Conservation (phyloP, 2,113 vertebrate genomes). For the Azemiops feae region DNA sequence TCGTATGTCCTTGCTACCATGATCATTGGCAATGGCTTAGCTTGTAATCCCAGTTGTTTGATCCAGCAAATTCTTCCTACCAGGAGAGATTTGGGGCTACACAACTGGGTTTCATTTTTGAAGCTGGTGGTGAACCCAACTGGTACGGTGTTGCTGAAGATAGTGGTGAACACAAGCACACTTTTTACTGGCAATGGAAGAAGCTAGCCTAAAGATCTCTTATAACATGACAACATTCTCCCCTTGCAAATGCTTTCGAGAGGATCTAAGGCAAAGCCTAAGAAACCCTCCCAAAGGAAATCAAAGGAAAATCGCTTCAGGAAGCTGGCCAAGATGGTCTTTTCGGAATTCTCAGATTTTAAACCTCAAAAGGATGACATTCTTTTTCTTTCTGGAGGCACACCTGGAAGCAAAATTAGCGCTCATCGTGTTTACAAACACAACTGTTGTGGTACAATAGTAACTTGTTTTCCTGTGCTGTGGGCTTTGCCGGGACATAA, state of each 20-base stretch:
- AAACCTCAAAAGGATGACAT: not conserved
- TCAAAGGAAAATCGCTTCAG: not conserved
- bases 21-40: constrained; percentile 70
- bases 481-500: not conserved
- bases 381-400: not conserved
- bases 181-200: not conserved
- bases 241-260: not conserved
- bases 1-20: constrained; percentile 60
- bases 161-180: not conserved
- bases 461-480: not conserved
- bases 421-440: not conserved
- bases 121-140: constrained; percentile 81
- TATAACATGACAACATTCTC: not conserved
- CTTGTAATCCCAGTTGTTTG: constrained; percentile 75
- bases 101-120: constrained; percentile 62
- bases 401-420: not conserved
- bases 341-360: not conserved
- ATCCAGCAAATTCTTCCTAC: constrained; percentile 80
- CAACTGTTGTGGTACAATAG: not conserved
- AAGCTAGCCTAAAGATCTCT: not conserved
- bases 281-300: not conserved
- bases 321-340: not conserved
- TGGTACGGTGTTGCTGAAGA: constrained; percentile 78
- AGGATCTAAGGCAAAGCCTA: not conserved
- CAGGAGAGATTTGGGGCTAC: constrained; percentile 73